A percentile compares a stretch with the other conserved stretches of the same genome.
These are phyloP conservation scores for Altica lythri DNA, from an alignment of 2,888 invertebrate species.

Conservation along the genomic window DNA sequence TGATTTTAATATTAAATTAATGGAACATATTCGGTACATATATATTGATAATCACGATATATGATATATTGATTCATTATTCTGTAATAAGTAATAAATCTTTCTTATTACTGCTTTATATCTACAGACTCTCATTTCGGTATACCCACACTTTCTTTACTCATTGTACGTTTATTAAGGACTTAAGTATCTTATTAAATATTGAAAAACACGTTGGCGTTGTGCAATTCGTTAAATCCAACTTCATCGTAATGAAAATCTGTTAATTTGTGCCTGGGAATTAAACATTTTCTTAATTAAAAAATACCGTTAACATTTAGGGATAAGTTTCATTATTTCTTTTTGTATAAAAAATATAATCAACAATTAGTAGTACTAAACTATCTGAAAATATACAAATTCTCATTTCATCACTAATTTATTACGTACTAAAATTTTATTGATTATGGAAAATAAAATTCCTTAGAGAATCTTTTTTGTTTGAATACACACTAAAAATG, in stretches of 20 bases:
- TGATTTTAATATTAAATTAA: neutral
- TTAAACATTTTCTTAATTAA: too few relatives aligned
- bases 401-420: too few relatives aligned
- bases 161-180: slow-evolving; percentile 8
- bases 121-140: slow-evolving; percentile 6
- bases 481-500: too few relatives aligned
- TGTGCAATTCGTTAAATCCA: neutral
- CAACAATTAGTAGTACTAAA: too few relatives aligned
- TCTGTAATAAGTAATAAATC: slow-evolving; percentile 8
- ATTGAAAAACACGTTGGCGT: slow-evolving; percentile 4
- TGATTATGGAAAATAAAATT: too few relatives aligned
- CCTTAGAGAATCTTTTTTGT: too few relatives aligned
- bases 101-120: slow-evolving; percentile 12
- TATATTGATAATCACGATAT: neutral
- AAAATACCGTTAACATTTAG: too few relatives aligned
- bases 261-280: too few relatives aligned
- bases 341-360: too few relatives aligned
- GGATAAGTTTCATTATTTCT: too few relatives aligned
- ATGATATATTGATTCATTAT: slow-evolving; percentile 15
- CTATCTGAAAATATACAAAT: too few relatives aligned
- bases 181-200: slow-evolving; percentile 7
- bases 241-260: neutral
- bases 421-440: too few relatives aligned
- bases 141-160: slow-evolving; percentile 15
- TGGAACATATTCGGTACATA: neutral